Base-by-base conservation (phyloP, 2,888 invertebrate genomes). In the Hyalella azteca region DNA sequence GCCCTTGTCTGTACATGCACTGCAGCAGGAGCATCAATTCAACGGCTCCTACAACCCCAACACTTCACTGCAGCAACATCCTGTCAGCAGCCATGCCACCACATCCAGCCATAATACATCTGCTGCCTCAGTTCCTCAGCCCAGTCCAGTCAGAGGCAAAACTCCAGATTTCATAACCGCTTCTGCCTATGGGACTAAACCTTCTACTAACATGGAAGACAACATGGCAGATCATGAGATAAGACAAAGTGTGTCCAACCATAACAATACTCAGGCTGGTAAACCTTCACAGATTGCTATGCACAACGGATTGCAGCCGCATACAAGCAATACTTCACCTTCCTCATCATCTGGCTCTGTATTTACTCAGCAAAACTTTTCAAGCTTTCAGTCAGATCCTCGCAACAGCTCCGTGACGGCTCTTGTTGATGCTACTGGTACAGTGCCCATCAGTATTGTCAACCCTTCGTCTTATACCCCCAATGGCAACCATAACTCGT, bases 131-230 rank as follows among this genome's bases (percentile, higher is more conserved):
- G 48, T 50, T 40, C 49, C 73, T 36, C 36, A 79, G 36, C 29
- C 36, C 39, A 60, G 66, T 59, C 45, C 78, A 22, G 41, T 41
- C n/a, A 59, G 39, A 29, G 45, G 54, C 36, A 54, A 80, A 48
- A 81, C 81, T 26, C 84, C 84, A 78, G 79, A 79, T 76, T 84
- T 84, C 45, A 77, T 84, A 54, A 81, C 84, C 26, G 84, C 84
- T 3, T 84, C 84, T 19, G 81, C 82, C 13, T 79, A 79, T 32
- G 54, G 73, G 22, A 19, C 49, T 32, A 45, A 79, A 19, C 73
- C 32, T 39, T 22, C 49, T 13, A 39, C 39, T 19, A 29, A 79
- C 36, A 29, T 32, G 11, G 29, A 26, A 49, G 45, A 3, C 13
- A 49, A n/a, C 26, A 39, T 36, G 1, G 26, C 79, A 15, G 26